These are phyloP conservation scores for Emydura subglobosa DNA, from an alignment of 2,113 vertebrate species.

Conservation along the genomic window DNA sequence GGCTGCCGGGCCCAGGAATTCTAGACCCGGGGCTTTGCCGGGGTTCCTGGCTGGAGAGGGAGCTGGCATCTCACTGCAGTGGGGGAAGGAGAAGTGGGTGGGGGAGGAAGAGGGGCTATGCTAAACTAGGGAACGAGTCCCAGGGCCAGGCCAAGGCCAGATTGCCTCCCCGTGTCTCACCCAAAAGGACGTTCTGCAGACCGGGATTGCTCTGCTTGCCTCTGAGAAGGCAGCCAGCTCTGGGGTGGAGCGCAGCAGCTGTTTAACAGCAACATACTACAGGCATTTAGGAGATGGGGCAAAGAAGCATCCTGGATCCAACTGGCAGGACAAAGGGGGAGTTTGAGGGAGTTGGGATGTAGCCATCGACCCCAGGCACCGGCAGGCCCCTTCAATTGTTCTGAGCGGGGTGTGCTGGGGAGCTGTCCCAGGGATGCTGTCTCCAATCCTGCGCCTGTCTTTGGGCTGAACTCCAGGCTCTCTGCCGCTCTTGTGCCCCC, in stretches of 20 bases:
- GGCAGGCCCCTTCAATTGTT: neutral
- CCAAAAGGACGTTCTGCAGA: neutral
- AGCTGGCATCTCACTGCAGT: neutral
- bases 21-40: neutral
- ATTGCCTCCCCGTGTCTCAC: fast-evolving
- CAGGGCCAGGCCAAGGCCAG: neutral
- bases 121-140: neutral
- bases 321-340: neutral
- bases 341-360: neutral
- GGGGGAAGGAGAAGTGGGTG: neutral
- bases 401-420: neutral
- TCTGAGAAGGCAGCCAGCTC: neutral
- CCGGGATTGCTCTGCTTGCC: neutral
- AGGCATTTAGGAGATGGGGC: neutral
- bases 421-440: neutral
- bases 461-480: neutral
- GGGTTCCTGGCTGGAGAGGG: neutral
- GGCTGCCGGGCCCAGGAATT: neutral
- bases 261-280: neutral
- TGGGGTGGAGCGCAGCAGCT: neutral
- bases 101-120: fast-evolving
- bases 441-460: neutral
- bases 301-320: neutral
- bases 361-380: neutral
- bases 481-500: too few species aligned